Evolutionary conservation across 2,797 vertebrate species (phyloP).

Genomic region (Anguilla megastoma): DNA sequence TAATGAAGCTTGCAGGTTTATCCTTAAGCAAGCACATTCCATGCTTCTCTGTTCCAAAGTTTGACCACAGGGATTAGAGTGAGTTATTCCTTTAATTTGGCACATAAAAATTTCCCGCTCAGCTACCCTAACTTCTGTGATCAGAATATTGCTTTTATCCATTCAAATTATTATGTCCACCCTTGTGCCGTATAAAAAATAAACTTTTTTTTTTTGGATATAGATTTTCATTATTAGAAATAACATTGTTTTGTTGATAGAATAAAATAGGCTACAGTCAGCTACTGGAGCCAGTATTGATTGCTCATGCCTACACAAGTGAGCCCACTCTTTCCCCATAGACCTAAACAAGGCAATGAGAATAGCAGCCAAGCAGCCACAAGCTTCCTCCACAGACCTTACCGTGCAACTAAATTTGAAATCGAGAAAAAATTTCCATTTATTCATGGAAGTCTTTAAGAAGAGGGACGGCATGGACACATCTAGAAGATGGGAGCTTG

Average conservation of each 20-base stretch:
- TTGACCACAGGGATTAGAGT: neutral
- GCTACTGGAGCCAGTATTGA: neutral
- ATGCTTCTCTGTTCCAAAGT: neutral
- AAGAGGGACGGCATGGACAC: neutral
- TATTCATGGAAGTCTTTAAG: neutral
- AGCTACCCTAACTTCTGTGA: neutral
- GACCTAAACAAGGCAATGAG: neutral
- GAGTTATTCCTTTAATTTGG: neutral
- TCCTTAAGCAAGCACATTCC: neutral
- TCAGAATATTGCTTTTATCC: slow-evolving; percentile 1
- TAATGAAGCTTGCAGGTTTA: neutral
- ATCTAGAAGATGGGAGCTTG: neutral
- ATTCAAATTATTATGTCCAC: neutral
- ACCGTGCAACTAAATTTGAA: neutral
- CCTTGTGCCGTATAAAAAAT: neutral
- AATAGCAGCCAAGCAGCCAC: neutral
- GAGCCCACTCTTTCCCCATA: neutral
- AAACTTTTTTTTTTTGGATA: neutral
- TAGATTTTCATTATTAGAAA: neutral
- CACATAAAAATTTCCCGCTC: neutral
- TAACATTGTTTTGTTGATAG: neutral
- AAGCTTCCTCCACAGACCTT: neutral
- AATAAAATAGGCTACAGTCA: neutral
- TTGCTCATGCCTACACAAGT: neutral
- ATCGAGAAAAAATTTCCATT: neutral